Evolutionary conservation across 2,888 invertebrate genomes (phyloP).

Genomic region (Trichopria drosophilae): DNA sequence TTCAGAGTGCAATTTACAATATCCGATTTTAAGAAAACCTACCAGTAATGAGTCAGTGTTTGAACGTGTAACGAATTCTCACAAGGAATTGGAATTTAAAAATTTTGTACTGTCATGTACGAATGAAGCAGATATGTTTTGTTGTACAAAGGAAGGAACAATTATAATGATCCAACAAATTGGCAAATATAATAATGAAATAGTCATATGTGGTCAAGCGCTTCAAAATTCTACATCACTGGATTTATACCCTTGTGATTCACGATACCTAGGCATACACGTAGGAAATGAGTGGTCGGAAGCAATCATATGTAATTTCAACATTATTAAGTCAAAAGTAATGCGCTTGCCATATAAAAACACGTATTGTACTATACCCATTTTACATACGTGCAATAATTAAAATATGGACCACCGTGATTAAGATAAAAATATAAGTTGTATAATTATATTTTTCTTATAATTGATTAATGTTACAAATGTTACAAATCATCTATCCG

Average conservation of each 20-base stretch:
- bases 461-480: too few species aligned
- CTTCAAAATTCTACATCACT: background rate
- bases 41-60: background rate
- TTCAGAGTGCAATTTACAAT: too few species aligned
- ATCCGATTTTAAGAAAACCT: background rate
- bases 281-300: background rate
- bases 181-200: background rate
- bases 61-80: too few species aligned
- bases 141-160: constrained; percentile 11
- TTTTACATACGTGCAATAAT: too few species aligned
- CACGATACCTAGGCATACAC: constrained; percentile 1
- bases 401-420: too few species aligned
- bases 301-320: too few species aligned
- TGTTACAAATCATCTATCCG: too few species aligned
- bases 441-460: too few species aligned
- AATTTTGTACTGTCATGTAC: constrained; percentile 12
- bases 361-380: too few species aligned
- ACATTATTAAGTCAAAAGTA: too few species aligned
- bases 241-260: constrained; percentile 17
- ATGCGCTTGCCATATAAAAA: too few species aligned
- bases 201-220: background rate
- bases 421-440: too few species aligned
- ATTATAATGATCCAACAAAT: constrained; percentile 8
- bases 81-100: constrained; percentile 10
- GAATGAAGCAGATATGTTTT: constrained; percentile 20